Evolutionary conservation across 64 coral and sea anemone genomes (phyloP).

Genomic region (Platygyra sinensis): DNA sequence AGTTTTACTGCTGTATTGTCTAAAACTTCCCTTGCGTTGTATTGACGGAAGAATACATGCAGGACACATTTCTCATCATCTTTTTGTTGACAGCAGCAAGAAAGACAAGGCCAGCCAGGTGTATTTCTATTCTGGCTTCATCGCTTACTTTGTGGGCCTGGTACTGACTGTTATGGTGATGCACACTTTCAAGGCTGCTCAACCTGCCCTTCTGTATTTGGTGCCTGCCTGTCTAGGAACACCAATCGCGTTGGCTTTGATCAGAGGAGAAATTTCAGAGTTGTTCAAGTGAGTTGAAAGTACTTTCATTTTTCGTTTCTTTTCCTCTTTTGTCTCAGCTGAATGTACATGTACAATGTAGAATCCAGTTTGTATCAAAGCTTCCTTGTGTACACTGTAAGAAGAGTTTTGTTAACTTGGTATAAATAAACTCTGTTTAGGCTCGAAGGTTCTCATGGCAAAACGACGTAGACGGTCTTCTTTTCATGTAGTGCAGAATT

Average conservation of each 20-base stretch:
- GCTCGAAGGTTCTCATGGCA: no score
- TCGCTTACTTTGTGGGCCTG: conserved; percentile 94
- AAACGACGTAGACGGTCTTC: no score
- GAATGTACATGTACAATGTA: no score
- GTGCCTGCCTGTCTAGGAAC: conserved; percentile 98
- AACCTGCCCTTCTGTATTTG: conserved; percentile 95
- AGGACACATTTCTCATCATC: neutral
- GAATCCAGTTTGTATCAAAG: no score
- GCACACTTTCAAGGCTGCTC: conserved; percentile 97
- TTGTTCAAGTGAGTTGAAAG: conserved; percentile 80
- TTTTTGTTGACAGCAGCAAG: conserved; percentile 65
- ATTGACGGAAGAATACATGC: neutral
- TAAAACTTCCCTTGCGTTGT: neutral
- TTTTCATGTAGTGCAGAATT: no score
- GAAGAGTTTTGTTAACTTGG: no score
- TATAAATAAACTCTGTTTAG: no score
- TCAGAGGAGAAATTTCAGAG: conserved; percentile 82
- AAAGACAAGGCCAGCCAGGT: conserved; percentile 60
- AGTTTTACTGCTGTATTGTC: no score
- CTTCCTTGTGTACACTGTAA: no score
- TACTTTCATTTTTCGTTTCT: no score
- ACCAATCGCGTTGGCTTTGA: conserved; percentile 75
- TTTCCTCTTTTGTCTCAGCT: no score
- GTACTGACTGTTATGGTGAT: conserved; percentile 93
- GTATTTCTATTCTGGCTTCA: conserved; percentile 94